These are phyloP conservation scores for Strigamia crassipes DNA, from an alignment of 2,888 invertebrate genomes.

Conservation along the genomic window DNA sequence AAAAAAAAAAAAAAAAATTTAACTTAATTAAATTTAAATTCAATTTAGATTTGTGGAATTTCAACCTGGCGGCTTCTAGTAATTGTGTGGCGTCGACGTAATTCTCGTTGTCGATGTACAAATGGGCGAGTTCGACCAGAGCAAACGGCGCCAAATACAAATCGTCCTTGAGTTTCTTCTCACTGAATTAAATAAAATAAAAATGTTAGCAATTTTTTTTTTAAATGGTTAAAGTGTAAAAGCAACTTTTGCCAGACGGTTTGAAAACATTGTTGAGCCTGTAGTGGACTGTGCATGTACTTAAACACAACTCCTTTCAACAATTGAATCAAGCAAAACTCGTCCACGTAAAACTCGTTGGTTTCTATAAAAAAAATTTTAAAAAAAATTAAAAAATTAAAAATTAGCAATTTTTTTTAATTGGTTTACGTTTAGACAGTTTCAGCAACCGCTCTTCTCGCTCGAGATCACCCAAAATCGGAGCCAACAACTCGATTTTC, in stretches of 20 bases:
- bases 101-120: conserved; percentile 74
- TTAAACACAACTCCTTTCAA: conserved; percentile 82
- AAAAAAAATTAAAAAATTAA: background rate
- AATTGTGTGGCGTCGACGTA: conserved; percentile 70
- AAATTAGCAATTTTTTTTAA: too few species aligned
- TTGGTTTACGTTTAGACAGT: conserved; percentile 54
- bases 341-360: conserved; percentile 66
- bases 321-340: conserved; percentile 73
- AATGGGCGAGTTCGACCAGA: conserved; percentile 80
- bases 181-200: conserved; percentile 54
- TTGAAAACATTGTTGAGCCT: conserved; percentile 76
- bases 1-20: background rate
- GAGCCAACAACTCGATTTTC: conserved; percentile 64
- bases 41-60: background rate
- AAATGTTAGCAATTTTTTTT: too few species aligned
- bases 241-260: conserved; percentile 66
- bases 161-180: conserved; percentile 78
- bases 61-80: conserved; percentile 81
- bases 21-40: too few species aligned
- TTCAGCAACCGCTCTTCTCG: conserved; percentile 59
- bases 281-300: conserved; percentile 74
- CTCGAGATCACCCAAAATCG: conserved; percentile 68
- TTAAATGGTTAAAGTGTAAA: background rate
- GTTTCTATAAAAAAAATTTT: conserved; percentile 23
- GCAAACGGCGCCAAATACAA: conserved; percentile 83